Base-by-base conservation (phyloP, 2,113 vertebrate species). In the Pungitius pungitius region DNA sequence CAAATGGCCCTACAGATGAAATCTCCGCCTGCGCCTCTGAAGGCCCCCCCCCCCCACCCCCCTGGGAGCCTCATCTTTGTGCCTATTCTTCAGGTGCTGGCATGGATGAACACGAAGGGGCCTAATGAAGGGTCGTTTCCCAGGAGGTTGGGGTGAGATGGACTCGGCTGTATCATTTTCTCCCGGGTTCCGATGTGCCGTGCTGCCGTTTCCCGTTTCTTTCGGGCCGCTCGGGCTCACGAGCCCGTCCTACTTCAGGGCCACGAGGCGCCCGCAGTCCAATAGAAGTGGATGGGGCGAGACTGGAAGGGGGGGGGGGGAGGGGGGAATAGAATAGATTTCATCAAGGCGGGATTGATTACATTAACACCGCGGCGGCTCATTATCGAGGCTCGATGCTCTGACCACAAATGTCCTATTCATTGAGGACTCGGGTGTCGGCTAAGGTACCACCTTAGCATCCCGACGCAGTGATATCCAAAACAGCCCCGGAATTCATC, bases 111-210 rank as follows among this genome's bases (percentile, higher is more conserved):
- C 75, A 85, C 37, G 79, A 78, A 70, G 73, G 61, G 61, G 71
- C 75, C 82, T 90, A 87, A 91, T 90, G 90, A 88, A 82, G 81
- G 85, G 81, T 81, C 39, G 9, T 88, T 74, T 83, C 89, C 69
- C 30, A 3, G 20, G 69, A n/a, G n/a, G n/a, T n/a, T n/a, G 80
- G 82, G 1, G 78, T 59, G 49, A 22, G 71, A 43, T n/a, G 68
- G 77, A 84, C 64, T 63, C 22, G 47, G 65, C 81, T 80, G 69
- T 56, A 77, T 81, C 85, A 86, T 82, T 82, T 69, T 69, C 71
- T 70, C 61, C 27, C 2, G 30, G 30, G 30, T 66, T 69, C 59
- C 43, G 58, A 83, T 66, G 67, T 71, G 78, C 39, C 51, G 7
- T 63, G 51, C 76, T 30, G 63, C 69, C 66, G 54, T 80, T 79